phyloP scores from a whole-genome alignment of 1,140 invertebrate species.

The Apocrypta bakeri region DNA sequence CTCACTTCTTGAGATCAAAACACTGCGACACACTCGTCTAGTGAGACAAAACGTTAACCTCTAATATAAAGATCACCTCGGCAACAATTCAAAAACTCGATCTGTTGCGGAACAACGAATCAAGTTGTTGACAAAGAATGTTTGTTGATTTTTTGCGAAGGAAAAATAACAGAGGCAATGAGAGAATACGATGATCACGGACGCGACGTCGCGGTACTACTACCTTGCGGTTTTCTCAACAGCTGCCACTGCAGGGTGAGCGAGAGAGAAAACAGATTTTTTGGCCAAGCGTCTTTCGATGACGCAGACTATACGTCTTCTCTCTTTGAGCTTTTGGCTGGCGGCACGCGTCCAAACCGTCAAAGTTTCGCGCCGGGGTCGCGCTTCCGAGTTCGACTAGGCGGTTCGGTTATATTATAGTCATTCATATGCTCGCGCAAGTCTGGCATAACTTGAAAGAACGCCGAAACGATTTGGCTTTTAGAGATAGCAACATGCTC shows the following conservation, averaged over 20 bases:
- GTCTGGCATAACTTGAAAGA: background rate
- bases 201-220: slow-evolving; percentile 66
- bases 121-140: background rate
- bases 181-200: slow-evolving; percentile 38
- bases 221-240: slow-evolving; percentile 58
- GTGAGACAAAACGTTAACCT: background rate
- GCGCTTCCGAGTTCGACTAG: slow-evolving; percentile 17
- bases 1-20: background rate
- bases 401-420: background rate
- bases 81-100: background rate
- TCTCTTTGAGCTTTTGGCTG: background rate
- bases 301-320: slow-evolving; percentile 2
- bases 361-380: background rate
- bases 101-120: too few species aligned
- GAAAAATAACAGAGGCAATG: background rate
- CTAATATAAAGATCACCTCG: too few species aligned
- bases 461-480: background rate
- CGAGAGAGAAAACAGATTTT: slow-evolving; percentile 22
- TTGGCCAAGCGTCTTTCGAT: slow-evolving; percentile 26
- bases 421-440: slow-evolving; percentile 14
- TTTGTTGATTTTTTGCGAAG: background rate
- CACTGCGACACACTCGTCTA: background rate
- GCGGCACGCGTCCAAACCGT: background rate
- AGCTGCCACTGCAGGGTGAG: background rate
- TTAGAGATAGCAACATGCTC: background rate